These are phyloP conservation scores for Phylloscopus collybita DNA, from an alignment of 2,797 vertebrate species.

Conservation along the genomic window DNA sequence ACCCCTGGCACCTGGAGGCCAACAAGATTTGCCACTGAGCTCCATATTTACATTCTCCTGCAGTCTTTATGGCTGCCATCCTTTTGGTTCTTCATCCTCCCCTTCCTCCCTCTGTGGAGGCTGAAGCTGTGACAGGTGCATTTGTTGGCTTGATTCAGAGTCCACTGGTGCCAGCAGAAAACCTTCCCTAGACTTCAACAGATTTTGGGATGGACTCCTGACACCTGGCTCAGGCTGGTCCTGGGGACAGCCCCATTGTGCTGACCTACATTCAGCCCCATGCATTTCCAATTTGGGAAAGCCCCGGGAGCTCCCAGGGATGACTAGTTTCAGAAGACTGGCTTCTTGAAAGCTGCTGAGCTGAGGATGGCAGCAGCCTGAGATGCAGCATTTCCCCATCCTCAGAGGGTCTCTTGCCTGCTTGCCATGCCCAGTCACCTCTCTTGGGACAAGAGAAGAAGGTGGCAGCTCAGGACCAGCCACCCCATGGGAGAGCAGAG, in stretches of 20 bases:
- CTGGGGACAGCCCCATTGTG: background rate
- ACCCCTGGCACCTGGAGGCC: background rate
- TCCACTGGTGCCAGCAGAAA: background rate
- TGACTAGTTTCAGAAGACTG: background rate
- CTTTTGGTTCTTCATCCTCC: background rate
- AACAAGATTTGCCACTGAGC: background rate
- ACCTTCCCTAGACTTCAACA: background rate
- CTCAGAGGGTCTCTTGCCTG: background rate
- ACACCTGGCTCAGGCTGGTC: background rate
- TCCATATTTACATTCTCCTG: background rate
- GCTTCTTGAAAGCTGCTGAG: background rate
- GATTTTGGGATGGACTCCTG: background rate
- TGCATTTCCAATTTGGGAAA: background rate
- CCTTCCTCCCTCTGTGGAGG: background rate
- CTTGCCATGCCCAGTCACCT: background rate
- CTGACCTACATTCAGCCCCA: background rate
- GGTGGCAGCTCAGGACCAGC: background rate
- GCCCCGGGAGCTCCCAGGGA: background rate
- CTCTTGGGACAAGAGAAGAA: background rate
- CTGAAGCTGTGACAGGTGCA: slow-evolving; percentile 5
- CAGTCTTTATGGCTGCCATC: background rate
- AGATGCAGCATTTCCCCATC: background rate
- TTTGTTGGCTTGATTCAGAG: background rate
- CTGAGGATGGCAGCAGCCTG: background rate
- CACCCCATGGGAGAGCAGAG: background rate